Conservation (phyloP, 1,140 invertebrate species). For the Drosophila prosaltans region DNA sequence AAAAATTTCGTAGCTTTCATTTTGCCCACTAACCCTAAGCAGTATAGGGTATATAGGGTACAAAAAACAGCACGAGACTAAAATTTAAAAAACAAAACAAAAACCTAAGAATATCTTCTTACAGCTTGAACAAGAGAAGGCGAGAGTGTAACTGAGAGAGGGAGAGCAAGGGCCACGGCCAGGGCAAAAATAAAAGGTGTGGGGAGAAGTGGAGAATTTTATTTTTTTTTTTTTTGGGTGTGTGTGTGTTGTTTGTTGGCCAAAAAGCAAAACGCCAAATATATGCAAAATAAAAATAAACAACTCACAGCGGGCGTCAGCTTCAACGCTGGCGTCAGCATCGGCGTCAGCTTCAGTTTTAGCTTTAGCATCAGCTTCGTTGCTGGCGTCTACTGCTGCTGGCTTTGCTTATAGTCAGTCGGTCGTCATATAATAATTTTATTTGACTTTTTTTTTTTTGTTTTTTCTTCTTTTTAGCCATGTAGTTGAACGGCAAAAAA, state of each 20-base stretch:
- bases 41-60: no score
- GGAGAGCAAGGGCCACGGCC: neutral
- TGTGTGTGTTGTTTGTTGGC: conserved; percentile 17
- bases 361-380: conserved; percentile 16
- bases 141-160: neutral
- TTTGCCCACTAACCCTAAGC: no score
- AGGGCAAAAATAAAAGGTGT: neutral
- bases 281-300: conserved; percentile 45
- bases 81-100: neutral
- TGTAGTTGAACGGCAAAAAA: conserved; percentile 11
- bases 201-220: conserved; percentile 27
- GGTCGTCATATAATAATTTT: conserved; percentile 61
- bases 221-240: neutral
- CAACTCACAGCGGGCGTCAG: conserved; percentile 14
- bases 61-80: neutral
- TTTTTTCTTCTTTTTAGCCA: conserved; percentile 3
- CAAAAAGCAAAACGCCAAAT: conserved; percentile 30
- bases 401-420: conserved; percentile 9
- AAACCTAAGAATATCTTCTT: conserved; percentile 8
- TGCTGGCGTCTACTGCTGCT: conserved; percentile 21
- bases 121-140: neutral
- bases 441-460: conserved; percentile 35
- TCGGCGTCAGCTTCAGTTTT: neutral
- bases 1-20: no score
- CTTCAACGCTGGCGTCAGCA: neutral